These are phyloP conservation scores for Bufo gargarizans DNA, from an alignment of 2,113 vertebrate genomes.

Conservation along the genomic window DNA sequence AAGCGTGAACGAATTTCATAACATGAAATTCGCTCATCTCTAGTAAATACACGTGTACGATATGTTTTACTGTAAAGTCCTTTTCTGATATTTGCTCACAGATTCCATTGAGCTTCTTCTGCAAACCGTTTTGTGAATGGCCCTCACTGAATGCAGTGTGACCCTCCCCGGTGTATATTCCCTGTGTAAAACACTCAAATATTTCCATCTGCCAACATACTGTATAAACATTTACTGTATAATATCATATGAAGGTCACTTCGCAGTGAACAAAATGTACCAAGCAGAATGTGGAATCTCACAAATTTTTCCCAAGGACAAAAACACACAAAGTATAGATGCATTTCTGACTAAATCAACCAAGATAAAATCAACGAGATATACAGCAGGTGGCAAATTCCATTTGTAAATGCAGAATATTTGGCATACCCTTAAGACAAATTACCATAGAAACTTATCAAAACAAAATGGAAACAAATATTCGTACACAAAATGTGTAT, in stretches of 20 bases:
- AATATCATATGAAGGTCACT: neutral
- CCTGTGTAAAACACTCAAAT: neutral
- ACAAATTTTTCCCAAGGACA: neutral
- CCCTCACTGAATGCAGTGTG: neutral
- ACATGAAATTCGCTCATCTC: too few species aligned
- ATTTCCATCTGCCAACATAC: neutral
- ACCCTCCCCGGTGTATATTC: neutral
- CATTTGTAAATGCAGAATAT: slow-evolving; percentile 44
- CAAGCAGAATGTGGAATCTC: slow-evolving; percentile 17
- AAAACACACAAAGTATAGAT: neutral
- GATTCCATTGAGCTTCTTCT: neutral
- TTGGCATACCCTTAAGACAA: neutral
- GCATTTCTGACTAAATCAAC: neutral
- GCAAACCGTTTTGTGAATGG: neutral
- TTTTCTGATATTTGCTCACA: neutral
- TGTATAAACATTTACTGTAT: too few species aligned
- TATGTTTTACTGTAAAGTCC: neutral
- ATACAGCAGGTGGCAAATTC: slow-evolving; percentile 45
- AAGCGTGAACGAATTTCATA: too few species aligned
- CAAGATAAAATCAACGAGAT: neutral
- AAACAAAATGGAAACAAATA: neutral
- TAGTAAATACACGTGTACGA: neutral
- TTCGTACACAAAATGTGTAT: neutral
- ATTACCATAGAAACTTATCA: neutral
- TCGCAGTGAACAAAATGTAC: neutral